Base-by-base conservation (phyloP, 2,113 vertebrate species). In the Mobula hypostoma region DNA sequence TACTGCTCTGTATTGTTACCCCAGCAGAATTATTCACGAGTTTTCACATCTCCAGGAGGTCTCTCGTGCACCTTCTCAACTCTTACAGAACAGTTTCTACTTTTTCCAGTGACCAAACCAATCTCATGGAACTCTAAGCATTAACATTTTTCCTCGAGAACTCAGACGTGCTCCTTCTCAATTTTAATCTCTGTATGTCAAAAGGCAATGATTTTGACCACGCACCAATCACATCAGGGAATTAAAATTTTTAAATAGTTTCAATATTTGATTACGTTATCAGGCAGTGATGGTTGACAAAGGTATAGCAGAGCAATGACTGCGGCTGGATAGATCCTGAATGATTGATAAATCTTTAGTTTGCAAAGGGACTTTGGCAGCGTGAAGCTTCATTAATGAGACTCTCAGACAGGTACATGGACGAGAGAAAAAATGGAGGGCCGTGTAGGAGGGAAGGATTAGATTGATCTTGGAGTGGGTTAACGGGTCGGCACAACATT, bases 361-460 rank as follows among this genome's bases (percentile, higher is more conserved):
- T 72, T 74, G 68, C 74, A 72, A 74, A 27, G 40, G 70, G 68
- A 74, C 24, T 90, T 93, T 48, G 66, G 29, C 4, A 74, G 90
- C 72, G 36, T 93, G 90, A 93, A 93, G 32, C 72, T 93, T 93
- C 90, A 72, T 40, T 70, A 48, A 72, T 29, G 66, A 93, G 48
- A 48, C 48, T 48, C 48, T 48, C 48, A 48, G 48, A 48, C 48
- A 48, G 48, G 48, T 48, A 48, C 3, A 4, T 48, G 48, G 48
- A 48, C 1, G 48, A 48, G 48, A 48, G 48, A 48, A 48, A 48
- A 48, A 48, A 48, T 48, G 48, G 48, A 48, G 48, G 48, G 48
- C 48, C 3, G 2, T 4, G 3, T 48, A 2, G 48, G 48, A 48
- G 48, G 48, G 48, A 48, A 48, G 48, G 3, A 4, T 48, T 48